Evolutionary conservation across 2,113 vertebrate genomes (phyloP).

Genomic region (Hippoglossus stenolepis): DNA sequence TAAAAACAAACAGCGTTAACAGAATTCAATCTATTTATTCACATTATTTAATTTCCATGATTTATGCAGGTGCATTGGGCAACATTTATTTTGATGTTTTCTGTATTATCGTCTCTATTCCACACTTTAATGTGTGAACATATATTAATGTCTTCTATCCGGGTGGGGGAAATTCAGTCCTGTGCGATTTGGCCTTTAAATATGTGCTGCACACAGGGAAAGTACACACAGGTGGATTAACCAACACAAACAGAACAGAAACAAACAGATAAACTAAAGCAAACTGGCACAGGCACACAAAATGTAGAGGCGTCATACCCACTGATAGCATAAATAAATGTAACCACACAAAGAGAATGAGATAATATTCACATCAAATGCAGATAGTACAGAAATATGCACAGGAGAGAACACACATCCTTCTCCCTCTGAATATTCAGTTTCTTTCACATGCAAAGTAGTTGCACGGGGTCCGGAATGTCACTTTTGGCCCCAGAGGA

Average conservation of each 20-base stretch:
- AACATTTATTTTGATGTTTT: background rate
- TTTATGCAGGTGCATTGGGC: background rate
- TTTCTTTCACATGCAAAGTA: slow-evolving; percentile 70
- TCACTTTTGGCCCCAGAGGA: slow-evolving; percentile 62
- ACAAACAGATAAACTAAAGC: slow-evolving; percentile 16
- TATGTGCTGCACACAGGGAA: background rate
- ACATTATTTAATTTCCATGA: background rate
- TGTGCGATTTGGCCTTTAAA: background rate
- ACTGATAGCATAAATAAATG: background rate
- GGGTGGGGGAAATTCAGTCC: background rate
- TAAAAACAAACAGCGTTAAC: too few relatives aligned
- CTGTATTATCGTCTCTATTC: background rate
- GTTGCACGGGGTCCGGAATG: slow-evolving; percentile 63
- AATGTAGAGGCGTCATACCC: slow-evolving; percentile 5
- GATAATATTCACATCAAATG: slow-evolving; percentile 17
- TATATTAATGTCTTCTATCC: slow-evolving; percentile 1
- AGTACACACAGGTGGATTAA: slow-evolving; percentile 18
- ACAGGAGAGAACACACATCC: slow-evolving; percentile 11
- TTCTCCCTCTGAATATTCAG: slow-evolving; percentile 66
- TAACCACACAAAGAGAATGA: slow-evolving; percentile 6
- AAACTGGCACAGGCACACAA: slow-evolving; percentile 17
- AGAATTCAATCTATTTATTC: too few relatives aligned
- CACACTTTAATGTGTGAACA: background rate
- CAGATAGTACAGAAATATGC: slow-evolving; percentile 30
- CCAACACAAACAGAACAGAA: slow-evolving; percentile 4